Evolutionary conservation across 2,113 vertebrate species (phyloP).

Genomic region (Oenanthe oenanthe): DNA sequence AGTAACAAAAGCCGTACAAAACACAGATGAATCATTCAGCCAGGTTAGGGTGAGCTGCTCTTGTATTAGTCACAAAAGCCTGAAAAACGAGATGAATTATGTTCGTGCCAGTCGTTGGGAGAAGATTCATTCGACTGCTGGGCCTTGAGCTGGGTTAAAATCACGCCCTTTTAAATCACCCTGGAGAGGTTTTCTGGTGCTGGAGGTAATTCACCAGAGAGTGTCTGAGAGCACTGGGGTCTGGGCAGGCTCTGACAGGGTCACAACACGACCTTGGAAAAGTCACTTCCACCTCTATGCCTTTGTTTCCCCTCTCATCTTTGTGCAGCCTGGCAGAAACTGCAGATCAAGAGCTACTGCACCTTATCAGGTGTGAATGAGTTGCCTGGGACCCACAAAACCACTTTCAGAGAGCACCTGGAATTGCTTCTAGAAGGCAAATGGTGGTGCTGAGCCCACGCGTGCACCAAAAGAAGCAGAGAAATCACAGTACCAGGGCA

Average conservation of each 20-base stretch:
- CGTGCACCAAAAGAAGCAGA: background rate
- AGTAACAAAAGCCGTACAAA: constrained; percentile 27
- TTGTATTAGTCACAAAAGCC: constrained; percentile 21
- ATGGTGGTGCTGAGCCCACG: rapidly evolving
- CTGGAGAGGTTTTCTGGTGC: constrained; percentile 10
- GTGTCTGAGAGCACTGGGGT: background rate
- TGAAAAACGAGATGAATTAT: constrained; percentile 13
- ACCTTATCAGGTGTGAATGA: background rate
- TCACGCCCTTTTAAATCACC: constrained; percentile 35
- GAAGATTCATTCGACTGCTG: constrained; percentile 41
- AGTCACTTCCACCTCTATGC: background rate
- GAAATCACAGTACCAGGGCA: background rate
- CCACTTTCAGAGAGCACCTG: background rate
- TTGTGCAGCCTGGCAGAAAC: background rate
- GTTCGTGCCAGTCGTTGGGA: background rate
- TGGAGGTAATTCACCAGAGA: constrained; percentile 2
- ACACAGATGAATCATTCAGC: constrained; percentile 32
- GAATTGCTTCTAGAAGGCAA: background rate
- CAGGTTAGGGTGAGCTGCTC: constrained; percentile 31
- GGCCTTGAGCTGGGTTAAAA: constrained; percentile 57
- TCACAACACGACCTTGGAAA: background rate
- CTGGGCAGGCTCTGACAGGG: background rate
- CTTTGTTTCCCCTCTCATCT: background rate
- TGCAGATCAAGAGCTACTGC: background rate
- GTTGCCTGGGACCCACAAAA: background rate